Conservation (phyloP, 2,113 vertebrate genomes). For the Pardalotus punctatus region DNA sequence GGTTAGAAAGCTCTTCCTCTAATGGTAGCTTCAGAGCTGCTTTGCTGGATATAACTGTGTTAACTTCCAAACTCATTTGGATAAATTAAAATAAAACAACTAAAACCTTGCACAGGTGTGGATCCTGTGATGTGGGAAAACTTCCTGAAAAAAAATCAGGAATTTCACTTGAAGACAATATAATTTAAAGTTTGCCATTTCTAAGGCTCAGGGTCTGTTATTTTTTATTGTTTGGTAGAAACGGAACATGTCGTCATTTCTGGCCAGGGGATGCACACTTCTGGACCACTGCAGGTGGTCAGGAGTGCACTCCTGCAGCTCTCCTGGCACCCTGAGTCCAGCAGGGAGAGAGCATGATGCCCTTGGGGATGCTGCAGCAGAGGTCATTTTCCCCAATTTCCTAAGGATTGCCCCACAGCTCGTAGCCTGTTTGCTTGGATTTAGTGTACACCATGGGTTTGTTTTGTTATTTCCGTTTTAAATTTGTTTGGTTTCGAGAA, state of each 20-base stretch:
- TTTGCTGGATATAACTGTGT: background rate
- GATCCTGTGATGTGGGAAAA: background rate
- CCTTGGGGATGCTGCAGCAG: background rate
- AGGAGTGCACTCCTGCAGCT: background rate
- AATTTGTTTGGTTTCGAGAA: background rate
- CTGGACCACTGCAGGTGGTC: background rate
- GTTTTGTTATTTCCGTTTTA: background rate
- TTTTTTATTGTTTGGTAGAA: background rate
- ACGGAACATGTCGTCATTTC: background rate
- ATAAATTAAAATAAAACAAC: background rate
- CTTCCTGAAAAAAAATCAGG: background rate
- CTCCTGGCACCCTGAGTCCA: rapidly evolving
- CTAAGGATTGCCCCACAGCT: background rate
- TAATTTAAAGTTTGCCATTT: background rate
- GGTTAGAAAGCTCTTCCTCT: constrained; percentile 1
- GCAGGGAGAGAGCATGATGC: background rate
- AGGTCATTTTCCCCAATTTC: rapidly evolving
- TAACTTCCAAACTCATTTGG: background rate
- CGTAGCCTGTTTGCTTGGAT: rapidly evolving
- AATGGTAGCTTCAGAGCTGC: background rate
- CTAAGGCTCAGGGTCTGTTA: background rate
- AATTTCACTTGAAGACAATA: background rate
- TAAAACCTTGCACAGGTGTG: background rate
- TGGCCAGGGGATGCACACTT: background rate
- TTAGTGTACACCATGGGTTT: background rate